A percentile compares a stretch with the other conserved stretches of the same genome.
Evolutionary conservation across 2,113 vertebrate species (phyloP).

Genomic region (Erythrolamprus reginae): DNA sequence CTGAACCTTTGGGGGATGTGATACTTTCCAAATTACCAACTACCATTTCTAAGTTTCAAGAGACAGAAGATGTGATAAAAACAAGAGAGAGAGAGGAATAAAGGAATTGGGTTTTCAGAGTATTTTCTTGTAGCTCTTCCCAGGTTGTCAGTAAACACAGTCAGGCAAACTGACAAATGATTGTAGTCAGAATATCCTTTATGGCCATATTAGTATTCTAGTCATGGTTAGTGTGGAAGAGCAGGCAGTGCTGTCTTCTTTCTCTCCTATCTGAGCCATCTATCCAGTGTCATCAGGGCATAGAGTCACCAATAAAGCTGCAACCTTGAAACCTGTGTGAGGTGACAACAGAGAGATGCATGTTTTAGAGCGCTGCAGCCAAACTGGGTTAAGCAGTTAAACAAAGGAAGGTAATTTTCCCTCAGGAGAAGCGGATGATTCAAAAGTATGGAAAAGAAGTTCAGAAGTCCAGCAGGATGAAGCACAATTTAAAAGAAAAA

Average conservation of each 20-base stretch:
- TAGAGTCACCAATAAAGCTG: neutral
- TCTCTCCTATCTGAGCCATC: neutral
- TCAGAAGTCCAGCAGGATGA: neutral
- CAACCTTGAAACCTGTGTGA: neutral
- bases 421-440: neutral
- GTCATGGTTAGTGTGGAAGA: neutral
- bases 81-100: neutral
- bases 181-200: slow-evolving; percentile 2
- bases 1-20: neutral
- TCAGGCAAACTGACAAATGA: neutral
- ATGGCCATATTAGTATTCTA: slow-evolving; percentile 27
- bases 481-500: neutral
- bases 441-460: neutral
- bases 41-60: neutral
- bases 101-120: neutral
- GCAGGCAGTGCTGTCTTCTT: neutral
- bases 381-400: neutral
- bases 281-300: neutral
- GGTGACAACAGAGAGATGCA: neutral
- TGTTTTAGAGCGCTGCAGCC: neutral
- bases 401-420: neutral
- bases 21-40: neutral
- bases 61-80: neutral
- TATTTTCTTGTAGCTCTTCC: neutral
- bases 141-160: slow-evolving; percentile 2